Evolutionary conservation across 2,888 invertebrate species (phyloP).

Genomic region (Ceraclea dissimilis): DNA sequence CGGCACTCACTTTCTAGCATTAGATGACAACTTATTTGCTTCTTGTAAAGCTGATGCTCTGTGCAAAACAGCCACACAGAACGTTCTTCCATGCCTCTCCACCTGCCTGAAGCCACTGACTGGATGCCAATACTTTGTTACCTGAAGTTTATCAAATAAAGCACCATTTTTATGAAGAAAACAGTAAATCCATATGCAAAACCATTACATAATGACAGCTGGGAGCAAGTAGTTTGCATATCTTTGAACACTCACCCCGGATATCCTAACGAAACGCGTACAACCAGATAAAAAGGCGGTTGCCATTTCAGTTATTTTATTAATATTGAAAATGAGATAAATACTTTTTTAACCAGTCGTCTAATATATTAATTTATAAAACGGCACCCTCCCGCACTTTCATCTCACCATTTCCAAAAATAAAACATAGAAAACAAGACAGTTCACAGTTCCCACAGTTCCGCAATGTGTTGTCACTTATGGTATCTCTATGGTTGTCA

Average conservation of each 20-base stretch:
- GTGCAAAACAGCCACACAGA: slow-evolving; percentile 11
- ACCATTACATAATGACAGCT: slow-evolving; percentile 22
- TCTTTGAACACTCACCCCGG: slow-evolving; percentile 11
- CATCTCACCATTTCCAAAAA: slow-evolving; percentile 20
- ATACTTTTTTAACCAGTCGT: slow-evolving; percentile 7
- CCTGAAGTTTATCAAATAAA: slow-evolving; percentile 14
- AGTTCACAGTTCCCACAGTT: no score
- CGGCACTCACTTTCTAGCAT: slow-evolving; percentile 9
- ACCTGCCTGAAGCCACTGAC: slow-evolving; percentile 9
- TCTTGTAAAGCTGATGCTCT: neutral
- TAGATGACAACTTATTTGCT: slow-evolving; percentile 3
- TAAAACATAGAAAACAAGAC: slow-evolving; percentile 2
- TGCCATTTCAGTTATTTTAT: slow-evolving; percentile 13
- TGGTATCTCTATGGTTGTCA: no score
- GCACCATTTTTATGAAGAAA: slow-evolving; percentile 7
- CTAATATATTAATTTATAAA: slow-evolving; percentile 12
- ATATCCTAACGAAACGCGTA: slow-evolving; percentile 14
- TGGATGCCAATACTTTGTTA: slow-evolving; percentile 13
- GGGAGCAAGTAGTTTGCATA: neutral
- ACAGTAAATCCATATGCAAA: slow-evolving; percentile 21
- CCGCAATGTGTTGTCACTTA: no score
- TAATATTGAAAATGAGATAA: neutral
- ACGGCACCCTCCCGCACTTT: slow-evolving; percentile 17
- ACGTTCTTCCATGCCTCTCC: slow-evolving; percentile 12
- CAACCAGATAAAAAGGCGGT: slow-evolving; percentile 16